These are phyloP conservation scores for Leiothrix lutea DNA, from an alignment of 2,113 vertebrate genomes.

Conservation along the genomic window DNA sequence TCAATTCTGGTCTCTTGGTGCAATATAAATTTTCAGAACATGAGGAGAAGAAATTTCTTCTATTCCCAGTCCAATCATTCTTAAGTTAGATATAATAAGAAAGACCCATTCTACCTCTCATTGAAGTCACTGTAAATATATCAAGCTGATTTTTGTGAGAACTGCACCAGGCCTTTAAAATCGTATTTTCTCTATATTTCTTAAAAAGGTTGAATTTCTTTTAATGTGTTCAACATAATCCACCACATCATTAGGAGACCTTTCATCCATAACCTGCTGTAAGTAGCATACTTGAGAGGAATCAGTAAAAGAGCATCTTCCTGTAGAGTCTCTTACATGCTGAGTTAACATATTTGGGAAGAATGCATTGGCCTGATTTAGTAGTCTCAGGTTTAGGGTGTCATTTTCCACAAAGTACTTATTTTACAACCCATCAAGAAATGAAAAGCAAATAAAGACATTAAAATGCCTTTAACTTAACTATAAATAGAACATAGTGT, in stretches of 20 bases:
- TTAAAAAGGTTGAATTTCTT: not conserved
- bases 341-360: not conserved
- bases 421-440: not conserved
- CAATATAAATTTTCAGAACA: not conserved
- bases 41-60: not conserved
- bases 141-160: not conserved
- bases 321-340: not conserved
- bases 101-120: not conserved
- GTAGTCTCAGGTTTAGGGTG: not conserved
- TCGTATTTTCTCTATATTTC: not conserved
- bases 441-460: not conserved
- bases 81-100: constrained; percentile 2
- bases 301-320: not conserved
- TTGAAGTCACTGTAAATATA: not conserved
- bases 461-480: not conserved
- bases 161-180: not conserved
- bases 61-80: constrained; percentile 10
- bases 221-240: not conserved
- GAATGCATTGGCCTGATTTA: not conserved
- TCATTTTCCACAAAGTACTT: not conserved
- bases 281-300: not conserved
- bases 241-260: not conserved
- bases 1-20: not conserved
- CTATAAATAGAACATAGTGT: not conserved
- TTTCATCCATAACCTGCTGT: not conserved